phyloP scores from a whole-genome alignment of 2,888 invertebrate genomes.

The Eristalis tenax region DNA sequence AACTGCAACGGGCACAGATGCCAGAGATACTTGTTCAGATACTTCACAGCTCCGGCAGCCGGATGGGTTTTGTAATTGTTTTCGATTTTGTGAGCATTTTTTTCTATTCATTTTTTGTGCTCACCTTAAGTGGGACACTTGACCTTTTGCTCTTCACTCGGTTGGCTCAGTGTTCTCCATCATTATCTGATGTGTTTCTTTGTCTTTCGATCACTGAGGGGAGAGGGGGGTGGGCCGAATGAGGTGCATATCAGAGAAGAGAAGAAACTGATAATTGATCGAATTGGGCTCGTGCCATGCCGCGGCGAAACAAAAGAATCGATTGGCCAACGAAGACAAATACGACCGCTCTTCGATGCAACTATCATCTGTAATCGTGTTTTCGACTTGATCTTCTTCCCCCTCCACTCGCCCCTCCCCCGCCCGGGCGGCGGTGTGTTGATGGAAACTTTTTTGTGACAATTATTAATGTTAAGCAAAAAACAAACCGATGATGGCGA shows the following conservation, averaged over 20 bases:
- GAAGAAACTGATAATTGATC: conserved; percentile 57
- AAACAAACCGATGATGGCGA: conserved; percentile 26
- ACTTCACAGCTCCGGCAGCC: conserved; percentile 25
- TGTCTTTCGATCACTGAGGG: conserved; percentile 33
- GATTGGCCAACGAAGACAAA: conserved; percentile 47
- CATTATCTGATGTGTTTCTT: not conserved
- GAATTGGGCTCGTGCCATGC: conserved; percentile 58
- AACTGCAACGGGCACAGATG: conserved; percentile 16
- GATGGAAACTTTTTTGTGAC: conserved; percentile 22
- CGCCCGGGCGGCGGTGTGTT: too few relatives aligned
- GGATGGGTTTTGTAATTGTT: conserved; percentile 63
- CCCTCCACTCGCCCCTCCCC: not conserved
- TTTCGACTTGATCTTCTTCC: not conserved
- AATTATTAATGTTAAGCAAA: conserved; percentile 44
- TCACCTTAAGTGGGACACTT: conserved; percentile 60
- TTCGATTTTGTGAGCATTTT: not conserved
- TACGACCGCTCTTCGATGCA: not conserved
- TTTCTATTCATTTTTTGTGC: not conserved
- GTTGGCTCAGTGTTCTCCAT: not conserved
- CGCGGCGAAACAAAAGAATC: conserved; percentile 36
- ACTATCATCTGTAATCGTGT: not conserved
- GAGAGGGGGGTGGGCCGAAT: conserved; percentile 27
- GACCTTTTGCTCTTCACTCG: conserved; percentile 58
- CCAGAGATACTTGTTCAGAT: conserved; percentile 14
- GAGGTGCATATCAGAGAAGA: not conserved